Evolutionary conservation across 2,113 vertebrate genomes (phyloP).

Genomic region (Pterocles gutturalis): DNA sequence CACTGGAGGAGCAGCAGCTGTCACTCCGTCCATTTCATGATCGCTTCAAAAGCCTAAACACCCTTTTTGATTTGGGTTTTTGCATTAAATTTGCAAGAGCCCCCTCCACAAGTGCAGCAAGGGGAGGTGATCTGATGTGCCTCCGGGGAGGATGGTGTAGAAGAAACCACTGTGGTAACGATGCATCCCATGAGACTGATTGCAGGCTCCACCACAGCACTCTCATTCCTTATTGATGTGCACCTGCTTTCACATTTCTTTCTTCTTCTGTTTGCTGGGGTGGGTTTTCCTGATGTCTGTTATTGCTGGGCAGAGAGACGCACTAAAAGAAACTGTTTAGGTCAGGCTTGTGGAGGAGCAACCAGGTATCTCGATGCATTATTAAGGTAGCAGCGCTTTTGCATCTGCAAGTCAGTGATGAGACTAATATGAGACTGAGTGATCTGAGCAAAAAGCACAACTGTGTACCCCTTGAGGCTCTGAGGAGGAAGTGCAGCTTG

Average conservation of each 20-base stretch:
- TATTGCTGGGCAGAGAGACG: not conserved
- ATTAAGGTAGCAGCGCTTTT: not conserved
- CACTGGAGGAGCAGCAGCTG: not conserved
- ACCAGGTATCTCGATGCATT: not conserved
- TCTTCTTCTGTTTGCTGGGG: not conserved
- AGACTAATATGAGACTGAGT: not conserved
- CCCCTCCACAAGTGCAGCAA: not conserved
- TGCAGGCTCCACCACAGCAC: not conserved
- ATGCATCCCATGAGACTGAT: not conserved
- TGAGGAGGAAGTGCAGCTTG: not conserved
- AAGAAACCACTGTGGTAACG: not conserved
- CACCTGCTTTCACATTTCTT: not conserved
- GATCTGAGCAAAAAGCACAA: not conserved
- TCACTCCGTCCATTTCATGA: not conserved
- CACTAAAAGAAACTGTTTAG: not conserved
- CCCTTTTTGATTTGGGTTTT: not conserved
- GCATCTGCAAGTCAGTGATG: not conserved
- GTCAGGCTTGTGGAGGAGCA: not conserved
- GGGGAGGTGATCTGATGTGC: not conserved
- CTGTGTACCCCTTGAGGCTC: not conserved
- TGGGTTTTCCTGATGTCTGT: not conserved
- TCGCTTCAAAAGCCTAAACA: not conserved
- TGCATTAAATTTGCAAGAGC: not conserved
- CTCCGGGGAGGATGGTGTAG: not conserved
- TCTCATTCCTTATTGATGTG: not conserved